These are phyloP conservation scores for Lamprologus speciosus DNA, from an alignment of 2,113 vertebrate genomes.

Conservation along the genomic window DNA sequence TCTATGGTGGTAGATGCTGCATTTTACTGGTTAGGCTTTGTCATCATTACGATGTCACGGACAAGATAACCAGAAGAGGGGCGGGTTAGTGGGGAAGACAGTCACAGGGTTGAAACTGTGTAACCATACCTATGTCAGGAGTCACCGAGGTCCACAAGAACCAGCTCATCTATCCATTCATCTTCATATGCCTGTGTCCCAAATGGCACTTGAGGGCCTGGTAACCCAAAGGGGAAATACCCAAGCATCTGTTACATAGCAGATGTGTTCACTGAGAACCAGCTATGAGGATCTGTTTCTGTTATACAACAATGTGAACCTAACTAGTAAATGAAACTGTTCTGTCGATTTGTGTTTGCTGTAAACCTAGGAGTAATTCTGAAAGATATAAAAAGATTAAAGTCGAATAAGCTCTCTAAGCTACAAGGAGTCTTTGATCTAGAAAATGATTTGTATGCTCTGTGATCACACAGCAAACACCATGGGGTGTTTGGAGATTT, in stretches of 20 bases:
- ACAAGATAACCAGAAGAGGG: constrained; percentile 47
- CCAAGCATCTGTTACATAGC: not conserved
- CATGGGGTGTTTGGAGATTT: constrained; percentile 30
- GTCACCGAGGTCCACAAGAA: constrained; percentile 36
- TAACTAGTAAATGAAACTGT: not conserved
- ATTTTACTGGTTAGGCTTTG: constrained; percentile 65
- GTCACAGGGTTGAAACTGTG: not conserved
- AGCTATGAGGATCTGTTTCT: not conserved
- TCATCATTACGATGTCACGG: constrained; percentile 67
- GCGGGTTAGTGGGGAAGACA: constrained; percentile 1
- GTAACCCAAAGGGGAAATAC: constrained; percentile 5
- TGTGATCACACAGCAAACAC: constrained; percentile 51
- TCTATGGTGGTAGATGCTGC: constrained; percentile 43
- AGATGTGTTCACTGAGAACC: not conserved
- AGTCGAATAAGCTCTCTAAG: constrained; percentile 24
- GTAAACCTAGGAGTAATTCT: constrained; percentile 5
- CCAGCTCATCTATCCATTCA: constrained; percentile 61
- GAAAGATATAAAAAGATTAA: constrained; percentile 21
- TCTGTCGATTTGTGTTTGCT: constrained; percentile 18
- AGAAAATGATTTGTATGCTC: constrained; percentile 49
- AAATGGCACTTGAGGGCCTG: constrained; percentile 30
- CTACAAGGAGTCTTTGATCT: constrained; percentile 44
- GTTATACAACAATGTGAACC: not conserved
- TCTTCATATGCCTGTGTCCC: constrained; percentile 58
- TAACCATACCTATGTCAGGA: constrained; percentile 21